Evolutionary conservation across 2,888 invertebrate genomes (phyloP), one percentile per base, ranked within the genome.

Genomic region (Synanthedon tipuliformis): DNA sequence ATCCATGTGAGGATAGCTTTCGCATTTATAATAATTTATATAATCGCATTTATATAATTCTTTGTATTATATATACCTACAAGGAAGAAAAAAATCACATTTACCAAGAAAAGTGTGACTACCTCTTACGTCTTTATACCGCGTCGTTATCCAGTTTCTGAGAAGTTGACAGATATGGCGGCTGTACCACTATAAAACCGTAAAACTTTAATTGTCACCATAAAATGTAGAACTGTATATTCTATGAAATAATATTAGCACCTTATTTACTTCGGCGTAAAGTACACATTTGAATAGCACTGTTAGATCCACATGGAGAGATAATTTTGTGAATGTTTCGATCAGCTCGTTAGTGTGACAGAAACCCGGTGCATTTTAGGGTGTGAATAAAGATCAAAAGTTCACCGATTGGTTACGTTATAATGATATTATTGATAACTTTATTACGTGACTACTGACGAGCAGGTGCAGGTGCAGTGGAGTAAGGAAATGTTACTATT

Each of bases 121-220:
- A 8, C 34, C 34, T 10, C 2, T 34, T 34, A 34, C 7, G 27
- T n/a, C 45, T 15, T 5, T 15, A 15, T 45, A 45, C 15, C 4
- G 45, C 56, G 55, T 60, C 60, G 62, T 57, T 67, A 62, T 66
- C 65, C 62, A 56, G 60, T 61, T 84, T 85, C 84, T 74, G 71
- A 77, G 85, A 85, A 85, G 84, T 81, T 81, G 83, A 83, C 84
- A 82, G 73, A 67, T 63, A 65, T 63, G 64, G 67, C 68, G 64
- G 65, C 68, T 63, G 59, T 55, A 60, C 69, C 62, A 66, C 72
- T 71, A 82, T 84, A 82, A 83, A 84, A 73, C 69, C 68, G 78
- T 84, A 84, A 82, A 84, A 77, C 75, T 69, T 73, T 78, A 73
- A 83, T 83, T 80, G 78, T 76, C 65, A 66, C 69, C 71, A 66